phyloP scores from a whole-genome alignment of 2,113 vertebrate genomes.

The Orycteropus afer region DNA sequence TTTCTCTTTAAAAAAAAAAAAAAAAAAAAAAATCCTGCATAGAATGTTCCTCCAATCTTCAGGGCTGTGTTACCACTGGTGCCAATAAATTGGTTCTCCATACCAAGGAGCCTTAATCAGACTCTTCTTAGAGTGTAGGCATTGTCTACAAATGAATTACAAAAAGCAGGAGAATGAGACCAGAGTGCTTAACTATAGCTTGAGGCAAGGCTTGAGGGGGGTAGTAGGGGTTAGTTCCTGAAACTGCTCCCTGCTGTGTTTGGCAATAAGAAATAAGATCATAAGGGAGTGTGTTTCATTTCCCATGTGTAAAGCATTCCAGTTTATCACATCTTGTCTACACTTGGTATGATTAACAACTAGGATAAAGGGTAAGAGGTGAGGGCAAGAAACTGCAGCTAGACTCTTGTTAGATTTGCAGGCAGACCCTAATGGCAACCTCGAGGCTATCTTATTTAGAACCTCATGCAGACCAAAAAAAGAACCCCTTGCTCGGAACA shows the following conservation, averaged over 20 bases:
- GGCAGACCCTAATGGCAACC: not conserved
- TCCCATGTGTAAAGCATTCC: not conserved
- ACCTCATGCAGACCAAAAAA: not conserved
- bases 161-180: not conserved
- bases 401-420: not conserved
- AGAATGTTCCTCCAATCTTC: not conserved
- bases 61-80: not conserved
- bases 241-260: not conserved
- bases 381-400: not conserved
- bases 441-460: not conserved
- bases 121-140: not conserved
- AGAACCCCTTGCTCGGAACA: constrained; percentile 26
- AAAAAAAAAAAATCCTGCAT: not conserved
- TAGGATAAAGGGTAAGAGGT: not conserved
- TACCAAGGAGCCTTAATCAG: not conserved
- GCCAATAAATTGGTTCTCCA: not conserved
- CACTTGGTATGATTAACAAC: not conserved
- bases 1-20: not conserved
- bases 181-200: not conserved
- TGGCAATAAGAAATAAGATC: not conserved
- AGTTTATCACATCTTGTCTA: not conserved
- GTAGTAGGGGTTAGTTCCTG: too few species aligned
- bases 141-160: not conserved
- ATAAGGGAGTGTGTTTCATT: not conserved
- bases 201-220: not conserved